Evolutionary conservation across 2,888 invertebrate genomes (phyloP).

Genomic region (Aquatica leii): DNA sequence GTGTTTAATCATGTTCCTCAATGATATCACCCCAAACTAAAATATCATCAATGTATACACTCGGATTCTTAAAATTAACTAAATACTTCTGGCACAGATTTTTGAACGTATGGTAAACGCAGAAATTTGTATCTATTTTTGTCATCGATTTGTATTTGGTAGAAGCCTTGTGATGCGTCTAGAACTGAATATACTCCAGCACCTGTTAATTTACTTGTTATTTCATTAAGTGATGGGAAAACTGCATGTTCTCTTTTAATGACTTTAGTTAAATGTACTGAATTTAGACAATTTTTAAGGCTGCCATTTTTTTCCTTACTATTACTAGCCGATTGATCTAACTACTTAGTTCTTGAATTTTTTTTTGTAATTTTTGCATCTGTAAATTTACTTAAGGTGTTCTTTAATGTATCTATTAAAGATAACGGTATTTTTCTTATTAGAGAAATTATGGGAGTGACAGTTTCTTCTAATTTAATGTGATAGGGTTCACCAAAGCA

Average conservation of each 20-base stretch:
- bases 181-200: not conserved
- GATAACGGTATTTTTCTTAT: constrained; percentile 6
- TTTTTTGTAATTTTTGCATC: constrained; percentile 33
- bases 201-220: not conserved
- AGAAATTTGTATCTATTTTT: not conserved
- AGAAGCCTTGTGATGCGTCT: constrained; percentile 9
- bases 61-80: too few relatives aligned
- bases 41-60: not conserved
- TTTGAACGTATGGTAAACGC: not conserved
- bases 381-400: not conserved
- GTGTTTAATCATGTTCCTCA: not conserved
- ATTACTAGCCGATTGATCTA: constrained; percentile 13
- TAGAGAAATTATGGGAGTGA: not conserved
- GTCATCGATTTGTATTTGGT: constrained; percentile 1
- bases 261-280: constrained; percentile 15
- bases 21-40: not conserved
- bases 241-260: constrained; percentile 5
- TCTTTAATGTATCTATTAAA: not conserved
- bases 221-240: not conserved
- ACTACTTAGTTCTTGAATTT: constrained; percentile 7
- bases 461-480: constrained; percentile 2
- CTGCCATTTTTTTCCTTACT: constrained; percentile 6
- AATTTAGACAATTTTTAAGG: constrained; percentile 13
- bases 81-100: not conserved
- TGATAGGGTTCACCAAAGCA: not conserved